These are phyloP conservation scores for Lipotes vexillifer DNA, from an alignment of 2,113 vertebrate species.

Conservation along the genomic window DNA sequence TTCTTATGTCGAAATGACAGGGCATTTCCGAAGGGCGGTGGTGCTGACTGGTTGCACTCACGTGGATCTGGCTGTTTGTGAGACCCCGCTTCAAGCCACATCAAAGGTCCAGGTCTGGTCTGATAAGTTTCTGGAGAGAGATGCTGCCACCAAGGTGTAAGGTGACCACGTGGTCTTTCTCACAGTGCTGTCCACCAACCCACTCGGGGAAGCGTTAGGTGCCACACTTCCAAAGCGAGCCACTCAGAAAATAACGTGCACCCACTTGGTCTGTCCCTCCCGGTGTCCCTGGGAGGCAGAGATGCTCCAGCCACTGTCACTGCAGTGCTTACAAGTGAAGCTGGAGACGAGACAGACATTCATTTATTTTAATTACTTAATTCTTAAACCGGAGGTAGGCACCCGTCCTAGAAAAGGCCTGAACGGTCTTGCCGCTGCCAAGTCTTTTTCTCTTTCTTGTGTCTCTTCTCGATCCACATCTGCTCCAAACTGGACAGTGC, in stretches of 20 bases:
- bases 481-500: not conserved
- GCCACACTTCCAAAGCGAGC: not conserved
- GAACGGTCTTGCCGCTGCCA: not conserved
- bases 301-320: not conserved
- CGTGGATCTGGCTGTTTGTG: not conserved
- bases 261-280: rapidly evolving
- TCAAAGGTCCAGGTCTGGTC: not conserved
- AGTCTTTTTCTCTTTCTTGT: not conserved
- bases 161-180: not conserved
- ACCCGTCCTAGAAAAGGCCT: not conserved
- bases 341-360: not conserved
- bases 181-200: not conserved
- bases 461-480: not conserved
- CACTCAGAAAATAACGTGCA: not conserved
- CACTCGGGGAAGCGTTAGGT: not conserved
- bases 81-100: not conserved
- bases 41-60: not conserved
- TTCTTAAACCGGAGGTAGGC: not conserved
- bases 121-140: not conserved
- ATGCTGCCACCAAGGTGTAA: not conserved
- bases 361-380: not conserved
- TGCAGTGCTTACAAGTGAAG: not conserved
- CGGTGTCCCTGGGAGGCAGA: not conserved
- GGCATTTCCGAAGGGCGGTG: not conserved
- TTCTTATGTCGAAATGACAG: not conserved